Base-by-base conservation (phyloP, 2,797 vertebrate genomes). In the Premnoplex brunnescens region DNA sequence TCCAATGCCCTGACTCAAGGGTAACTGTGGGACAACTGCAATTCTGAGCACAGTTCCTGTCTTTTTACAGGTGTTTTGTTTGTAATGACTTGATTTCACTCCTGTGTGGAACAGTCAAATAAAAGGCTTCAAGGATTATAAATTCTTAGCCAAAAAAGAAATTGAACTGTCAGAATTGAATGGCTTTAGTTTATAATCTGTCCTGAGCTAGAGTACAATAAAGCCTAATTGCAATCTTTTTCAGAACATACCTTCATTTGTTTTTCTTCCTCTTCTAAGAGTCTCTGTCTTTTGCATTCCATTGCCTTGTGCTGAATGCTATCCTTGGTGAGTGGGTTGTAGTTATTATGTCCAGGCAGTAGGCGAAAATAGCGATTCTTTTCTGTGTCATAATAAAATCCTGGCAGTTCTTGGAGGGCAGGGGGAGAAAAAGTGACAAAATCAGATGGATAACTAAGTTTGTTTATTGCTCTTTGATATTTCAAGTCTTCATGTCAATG, bases 281-380 rank as follows among this genome's bases (percentile, higher is more conserved):
- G 98, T 96, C 89, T 97, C n/a, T 98, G 97, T 74, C 99, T 98
- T 83, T 96, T 97, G 52, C 86, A 97, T 94, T 99, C 99, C 80
- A 98, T 98, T 0, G 98, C 98, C 88, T 98, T 99, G 84, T 98
- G 97, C 84, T 97, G 97, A 95, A 99, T 97, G 92, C 98, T 97
- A 85, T 99, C 99, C 83, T 95, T 98, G 17, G 99, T 99, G 95
- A 99, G 98, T 0, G 99, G 99, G 96, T 99, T 99, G 94, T 98
- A 99, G 97, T 99, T 99, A 96, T 99, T 99, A 94, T 99, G 98
- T 48, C 99, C 99, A 6, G 99, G 99, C 81, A 99, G 96, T 4
- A 99, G 96, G 52, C 99, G 99, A 95, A 99, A 99, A 91, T 99
- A 99, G 26, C 99, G 98, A 59, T 99, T 99, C 97, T 99, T 99